Evolutionary conservation across 2,888 invertebrate genomes (phyloP).

Genomic region (Scotopteryx bipunctaria): DNA sequence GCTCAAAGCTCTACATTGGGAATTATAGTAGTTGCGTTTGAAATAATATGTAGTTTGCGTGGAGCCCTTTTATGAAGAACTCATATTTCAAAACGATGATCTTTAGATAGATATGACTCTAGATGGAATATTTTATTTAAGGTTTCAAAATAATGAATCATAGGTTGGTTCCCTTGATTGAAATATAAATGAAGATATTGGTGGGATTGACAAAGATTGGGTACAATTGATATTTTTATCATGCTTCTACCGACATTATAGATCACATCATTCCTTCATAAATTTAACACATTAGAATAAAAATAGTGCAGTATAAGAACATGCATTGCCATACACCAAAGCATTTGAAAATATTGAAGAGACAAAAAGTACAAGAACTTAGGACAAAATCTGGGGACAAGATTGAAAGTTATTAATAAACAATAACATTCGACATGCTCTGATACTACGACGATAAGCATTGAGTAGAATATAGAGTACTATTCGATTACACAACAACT

Average conservation of each 20-base stretch:
- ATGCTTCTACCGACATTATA: conserved; percentile 36
- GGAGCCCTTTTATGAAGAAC: neutral
- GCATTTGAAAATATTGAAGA: conserved; percentile 48
- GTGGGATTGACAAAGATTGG: conserved; percentile 3
- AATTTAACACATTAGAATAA: conserved; percentile 25
- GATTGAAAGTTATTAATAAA: conserved; percentile 31
- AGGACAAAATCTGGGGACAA: conserved; percentile 28
- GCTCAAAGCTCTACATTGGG: conserved; percentile 12
- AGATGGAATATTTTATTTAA: neutral
- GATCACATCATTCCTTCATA: conserved; percentile 27
- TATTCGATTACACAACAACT: conserved; percentile 60
- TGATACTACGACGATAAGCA: conserved; percentile 65
- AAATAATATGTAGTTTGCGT: conserved; percentile 15
- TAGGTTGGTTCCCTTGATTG: neutral
- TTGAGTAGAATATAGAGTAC: conserved; percentile 48
- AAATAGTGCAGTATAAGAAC: conserved; percentile 52
- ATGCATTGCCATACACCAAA: conserved; percentile 70
- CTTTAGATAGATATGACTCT: neutral
- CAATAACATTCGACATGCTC: conserved; percentile 59
- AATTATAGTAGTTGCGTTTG: conserved; percentile 7
- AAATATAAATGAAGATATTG: neutral
- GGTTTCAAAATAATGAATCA: conserved; percentile 3
- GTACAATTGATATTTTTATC: conserved; percentile 28
- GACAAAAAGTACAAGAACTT: conserved; percentile 33
- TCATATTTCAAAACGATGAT: conserved; percentile 15